Conservation (phyloP, 2,797 vertebrate genomes). For the Cryptoprocta ferox region DNA sequence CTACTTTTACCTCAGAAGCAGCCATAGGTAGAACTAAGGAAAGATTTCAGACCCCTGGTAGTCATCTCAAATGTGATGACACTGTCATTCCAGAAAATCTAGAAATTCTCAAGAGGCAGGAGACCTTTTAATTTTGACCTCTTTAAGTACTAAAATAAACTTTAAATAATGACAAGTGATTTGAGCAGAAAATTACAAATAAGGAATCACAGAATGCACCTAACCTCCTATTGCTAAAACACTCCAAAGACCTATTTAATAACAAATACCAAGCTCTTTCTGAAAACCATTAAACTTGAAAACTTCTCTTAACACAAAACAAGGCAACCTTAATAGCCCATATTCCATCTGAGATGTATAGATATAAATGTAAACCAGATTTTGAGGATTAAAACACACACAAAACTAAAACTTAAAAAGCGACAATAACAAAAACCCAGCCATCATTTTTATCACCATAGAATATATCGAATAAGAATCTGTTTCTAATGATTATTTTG, state of each 20-base stretch:
- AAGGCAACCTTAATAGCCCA: slow-evolving; percentile 5
- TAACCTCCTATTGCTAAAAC: slow-evolving; percentile 20
- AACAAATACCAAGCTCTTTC: slow-evolving; percentile 49
- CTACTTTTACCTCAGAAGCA: not conserved
- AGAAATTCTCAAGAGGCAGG: slow-evolving; percentile 41
- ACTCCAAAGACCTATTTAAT: slow-evolving; percentile 41
- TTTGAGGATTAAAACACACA: not conserved
- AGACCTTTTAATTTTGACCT: slow-evolving; percentile 23
- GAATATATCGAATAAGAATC: slow-evolving; percentile 43
- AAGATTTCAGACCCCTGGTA: not conserved
- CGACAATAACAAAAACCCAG: not conserved
- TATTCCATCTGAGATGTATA: not conserved
- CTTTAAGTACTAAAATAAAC: slow-evolving; percentile 1
- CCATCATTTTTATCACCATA: slow-evolving; percentile 29
- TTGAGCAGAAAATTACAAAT: slow-evolving; percentile 34
- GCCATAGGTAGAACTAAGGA: slow-evolving; percentile 19
- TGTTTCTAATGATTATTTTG: slow-evolving; percentile 14
- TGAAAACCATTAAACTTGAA: slow-evolving; percentile 47
- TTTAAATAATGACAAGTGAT: slow-evolving; percentile 13
- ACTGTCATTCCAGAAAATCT: slow-evolving; percentile 47
- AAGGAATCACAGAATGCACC: not conserved
- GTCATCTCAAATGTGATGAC: not conserved
- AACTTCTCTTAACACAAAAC: slow-evolving; percentile 42
- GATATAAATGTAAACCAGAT: slow-evolving; percentile 47
- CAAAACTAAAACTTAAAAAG: slow-evolving; percentile 46